Percentiles rank a stretch among this genome's conserved stretches.
phyloP scores from a whole-genome alignment of 2,888 invertebrate genomes.

The Campoplex capitator region DNA sequence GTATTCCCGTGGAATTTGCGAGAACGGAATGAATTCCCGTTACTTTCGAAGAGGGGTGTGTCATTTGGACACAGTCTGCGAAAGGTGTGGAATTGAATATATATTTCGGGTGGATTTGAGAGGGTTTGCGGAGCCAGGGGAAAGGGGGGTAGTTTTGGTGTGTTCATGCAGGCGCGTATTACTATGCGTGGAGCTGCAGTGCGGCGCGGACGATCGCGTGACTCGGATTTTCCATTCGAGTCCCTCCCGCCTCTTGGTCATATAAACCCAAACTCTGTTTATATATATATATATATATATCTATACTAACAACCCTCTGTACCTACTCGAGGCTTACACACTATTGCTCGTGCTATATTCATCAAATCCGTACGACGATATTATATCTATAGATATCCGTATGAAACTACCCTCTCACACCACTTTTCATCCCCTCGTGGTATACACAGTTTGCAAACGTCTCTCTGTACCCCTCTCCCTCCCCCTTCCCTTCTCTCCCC shows the following conservation, averaged over 20 bases:
- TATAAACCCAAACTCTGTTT: constrained; percentile 1
- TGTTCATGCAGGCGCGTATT: constrained; percentile 56
- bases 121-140: constrained; percentile 6
- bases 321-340: constrained; percentile 50
- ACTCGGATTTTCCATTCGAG: constrained; percentile 71
- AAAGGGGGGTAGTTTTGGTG: constrained; percentile 42
- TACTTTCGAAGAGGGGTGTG: not conserved
- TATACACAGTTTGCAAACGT: constrained; percentile 27
- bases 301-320: constrained; percentile 36
- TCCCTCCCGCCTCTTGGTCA: constrained; percentile 44
- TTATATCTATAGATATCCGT: not conserved
- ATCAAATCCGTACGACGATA: not conserved
- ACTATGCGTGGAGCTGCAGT: constrained; percentile 69
- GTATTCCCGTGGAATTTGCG: constrained; percentile 19
- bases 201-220: constrained; percentile 72
- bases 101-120: constrained; percentile 14
- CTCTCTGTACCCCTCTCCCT: not conserved
- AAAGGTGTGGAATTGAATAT: constrained; percentile 52
- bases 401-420: constrained; percentile 32
- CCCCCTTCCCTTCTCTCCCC: not conserved
- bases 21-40: constrained; percentile 33
- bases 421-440: constrained; percentile 44
- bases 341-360: constrained; percentile 30
- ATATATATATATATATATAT: constrained; percentile 44
- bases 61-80: not conserved